Evolutionary conservation across 2,797 vertebrate species (phyloP), one percentile per base, ranked within the genome.

Genomic region (Diplodus sargus): DNA sequence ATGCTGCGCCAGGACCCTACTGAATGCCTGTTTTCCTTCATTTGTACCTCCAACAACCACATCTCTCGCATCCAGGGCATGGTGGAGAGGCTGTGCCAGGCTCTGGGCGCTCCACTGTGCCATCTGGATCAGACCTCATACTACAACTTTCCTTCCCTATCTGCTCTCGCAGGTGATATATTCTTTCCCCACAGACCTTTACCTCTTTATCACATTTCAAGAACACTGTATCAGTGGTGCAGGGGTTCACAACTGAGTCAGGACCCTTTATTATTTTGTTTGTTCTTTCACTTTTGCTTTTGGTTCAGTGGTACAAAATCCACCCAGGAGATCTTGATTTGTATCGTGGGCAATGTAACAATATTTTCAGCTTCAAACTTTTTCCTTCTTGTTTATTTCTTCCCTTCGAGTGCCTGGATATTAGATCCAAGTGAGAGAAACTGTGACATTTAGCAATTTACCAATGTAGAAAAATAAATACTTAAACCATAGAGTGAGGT

Each of bases 21-120:
- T 0, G 98, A 99, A 85, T 99, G 98, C 69, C 95, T 99, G 28
- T 97, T 99, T 89, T 97, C 98, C 34, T 97, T 99, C 79, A 99
- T 99, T 86, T 99, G 98, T 86, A 97, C 97, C 70, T 97, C 98
- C 82, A 99, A 99, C 94, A 99, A 99, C 93, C 96, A 98, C 86
- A 95, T 99, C 65, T 93, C 96, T 2, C 97, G 98, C 53, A 98
- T 99, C 91, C 96, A 97, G 5, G 94, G 96, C 69, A 99, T 99
- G 97, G 95, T 99, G 13, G 96, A 98, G 57, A 94, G 96, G 25
- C 91, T 99, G 43, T 99, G 98, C 86, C 83, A 90, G 81, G 84
- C 95, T 48, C 94, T 97, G 0, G 98, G 98, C 4, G 70, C 78
- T 20, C 93, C 18, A 1, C 95, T 99, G 51, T 93, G 95, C 82